Evolutionary conservation across 37 sponge, comb jelly and placozoan genomes (phyloP), one percentile per base, ranked within the genome.

Genomic region (Halisarca cf. caerulea): DNA sequence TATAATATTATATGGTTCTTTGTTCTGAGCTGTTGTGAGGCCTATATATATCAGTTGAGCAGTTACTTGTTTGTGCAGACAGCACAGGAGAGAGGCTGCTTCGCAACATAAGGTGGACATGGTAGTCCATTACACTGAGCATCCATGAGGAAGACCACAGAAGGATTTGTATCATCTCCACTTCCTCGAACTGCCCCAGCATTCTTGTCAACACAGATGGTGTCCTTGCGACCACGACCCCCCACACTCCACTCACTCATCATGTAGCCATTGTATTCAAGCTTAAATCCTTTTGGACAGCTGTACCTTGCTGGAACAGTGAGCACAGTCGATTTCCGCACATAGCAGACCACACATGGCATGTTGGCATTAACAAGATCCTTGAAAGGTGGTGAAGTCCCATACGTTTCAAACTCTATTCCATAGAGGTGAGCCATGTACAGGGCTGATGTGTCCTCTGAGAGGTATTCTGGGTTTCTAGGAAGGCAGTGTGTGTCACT

Each of bases 51-150:
- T n/a, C n/a, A n/a, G n/a, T n/a, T n/a, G n/a, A n/a, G n/a, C n/a
- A n/a, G 44, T 34, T 81, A 81, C 62, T 81, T n/a, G n/a, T n/a
- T 81, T 27, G 82, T 24, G 82, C 82, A 81, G 35, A 81, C 82
- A n/a, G 64, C 82, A 81, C 82, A 81, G 17, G 82, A 27, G 21
- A 81, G 64, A 23, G 23, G 42, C 43, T 59, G n/a, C 2, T 32
- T 28, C 5, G 77, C 9, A n/a, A 23, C 34, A 34, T 60, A 81
- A 58, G 82, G 82, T 41, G 62, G 60, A 60, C 44, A 81, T 21
- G 38, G 82, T 25, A 74, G 42, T 42, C 77, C 77, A 9, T 81
- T 59, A n/a, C 82, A 81, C 39, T 25, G 7, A 39, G 82, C 82
- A 3, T 61, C 42, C 45, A 81, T 60, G 24, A 60, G 20, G 43